Conservation (phyloP, 2,797 vertebrate species). For the Hoplostethus mediterraneus region DNA sequence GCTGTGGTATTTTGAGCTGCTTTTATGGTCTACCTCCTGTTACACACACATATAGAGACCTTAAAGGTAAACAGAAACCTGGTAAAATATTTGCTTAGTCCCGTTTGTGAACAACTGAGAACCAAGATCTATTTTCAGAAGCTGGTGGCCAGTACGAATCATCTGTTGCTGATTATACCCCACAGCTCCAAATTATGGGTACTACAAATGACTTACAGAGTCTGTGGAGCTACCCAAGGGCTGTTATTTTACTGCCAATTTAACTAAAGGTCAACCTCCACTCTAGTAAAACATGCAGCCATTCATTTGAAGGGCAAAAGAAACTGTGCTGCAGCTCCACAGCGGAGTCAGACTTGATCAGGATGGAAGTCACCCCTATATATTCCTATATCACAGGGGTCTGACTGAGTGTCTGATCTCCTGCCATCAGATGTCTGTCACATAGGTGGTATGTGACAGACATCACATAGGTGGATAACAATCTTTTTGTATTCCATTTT, state of each 20-base stretch:
- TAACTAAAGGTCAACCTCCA: constrained; percentile 87
- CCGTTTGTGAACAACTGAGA: constrained; percentile 85
- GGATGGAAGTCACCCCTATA: constrained; percentile 42
- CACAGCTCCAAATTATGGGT: constrained; percentile 88
- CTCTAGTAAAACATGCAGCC: constrained; percentile 82
- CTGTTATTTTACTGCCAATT: constrained; percentile 89
- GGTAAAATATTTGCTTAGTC: constrained; percentile 87
- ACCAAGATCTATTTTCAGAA: constrained; percentile 87
- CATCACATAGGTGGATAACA: no score
- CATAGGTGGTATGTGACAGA: background rate
- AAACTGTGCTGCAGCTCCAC: constrained; percentile 59
- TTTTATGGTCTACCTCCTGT: constrained; percentile 83
- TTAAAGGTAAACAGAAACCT: constrained; percentile 87
- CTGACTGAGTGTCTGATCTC: constrained; percentile 14
- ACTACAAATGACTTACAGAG: constrained; percentile 89
- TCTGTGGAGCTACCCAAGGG: constrained; percentile 84
- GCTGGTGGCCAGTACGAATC: constrained; percentile 87
- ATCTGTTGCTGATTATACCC: constrained; percentile 89
- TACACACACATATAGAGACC: constrained; percentile 81
- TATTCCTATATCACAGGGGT: constrained; percentile 34
- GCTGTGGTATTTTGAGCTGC: constrained; percentile 82
- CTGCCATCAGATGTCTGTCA: background rate
- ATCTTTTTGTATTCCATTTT: background rate
- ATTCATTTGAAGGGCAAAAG: constrained; percentile 76
- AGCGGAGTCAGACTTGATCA: constrained; percentile 60